Conservation (phyloP, 1,140 invertebrate genomes). For the Hycleus phaleratus region DNA sequence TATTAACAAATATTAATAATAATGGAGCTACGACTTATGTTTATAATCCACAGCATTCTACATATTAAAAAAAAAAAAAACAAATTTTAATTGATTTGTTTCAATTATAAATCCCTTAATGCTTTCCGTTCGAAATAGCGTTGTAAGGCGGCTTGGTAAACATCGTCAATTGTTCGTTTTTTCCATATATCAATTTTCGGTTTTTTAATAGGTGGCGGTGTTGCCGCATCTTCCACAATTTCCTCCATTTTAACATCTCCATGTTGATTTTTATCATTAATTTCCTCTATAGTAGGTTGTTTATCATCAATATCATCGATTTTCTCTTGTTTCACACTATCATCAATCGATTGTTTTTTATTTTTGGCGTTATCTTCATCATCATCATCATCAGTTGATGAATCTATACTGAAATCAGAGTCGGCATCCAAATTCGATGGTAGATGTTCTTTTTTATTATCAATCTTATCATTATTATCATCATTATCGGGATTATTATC, state of each 20-base stretch:
- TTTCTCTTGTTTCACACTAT: background rate
- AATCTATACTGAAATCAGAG: slow-evolving; percentile 59
- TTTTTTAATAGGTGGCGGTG: slow-evolving; percentile 31
- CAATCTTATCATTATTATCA: slow-evolving; percentile 35
- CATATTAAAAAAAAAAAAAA: no score
- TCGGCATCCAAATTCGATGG: slow-evolving; percentile 59
- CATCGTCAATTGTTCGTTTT: slow-evolving; percentile 73
- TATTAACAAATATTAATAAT: no score
- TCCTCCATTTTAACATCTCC: slow-evolving; percentile 19
- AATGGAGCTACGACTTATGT: no score
- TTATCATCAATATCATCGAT: background rate
- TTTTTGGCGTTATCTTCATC: slow-evolving; percentile 22
- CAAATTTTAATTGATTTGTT: background rate
- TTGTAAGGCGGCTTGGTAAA: slow-evolving; percentile 71
- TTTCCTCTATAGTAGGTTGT: background rate
- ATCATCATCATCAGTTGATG: slow-evolving; percentile 45
- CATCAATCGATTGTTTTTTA: slow-evolving; percentile 17
- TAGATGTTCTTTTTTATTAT: slow-evolving; percentile 44
- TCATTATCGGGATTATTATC: background rate
- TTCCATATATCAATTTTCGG: slow-evolving; percentile 67
- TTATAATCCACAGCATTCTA: no score
- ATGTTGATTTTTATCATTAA: slow-evolving; percentile 7
- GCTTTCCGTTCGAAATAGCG: slow-evolving; percentile 73
- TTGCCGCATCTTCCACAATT: slow-evolving; percentile 24
- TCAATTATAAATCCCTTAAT: slow-evolving; percentile 21